Conservation (phyloP, 64 coral and sea anemone species). For the Anthopleura sola region DNA sequence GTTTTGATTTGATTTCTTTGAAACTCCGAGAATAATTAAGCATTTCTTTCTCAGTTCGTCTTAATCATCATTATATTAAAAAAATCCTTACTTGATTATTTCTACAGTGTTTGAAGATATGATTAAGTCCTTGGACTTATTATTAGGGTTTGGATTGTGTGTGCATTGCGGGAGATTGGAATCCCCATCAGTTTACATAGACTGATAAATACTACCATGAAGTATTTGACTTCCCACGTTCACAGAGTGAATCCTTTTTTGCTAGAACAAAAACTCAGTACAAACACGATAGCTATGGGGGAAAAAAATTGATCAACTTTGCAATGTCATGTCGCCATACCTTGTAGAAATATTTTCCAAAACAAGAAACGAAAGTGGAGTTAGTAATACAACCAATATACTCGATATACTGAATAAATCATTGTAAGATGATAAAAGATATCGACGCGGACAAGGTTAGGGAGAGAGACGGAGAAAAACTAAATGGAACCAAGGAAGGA, state of each 20-base stretch:
- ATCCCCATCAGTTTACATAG: background rate
- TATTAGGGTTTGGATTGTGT: background rate
- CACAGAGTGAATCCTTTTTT: background rate
- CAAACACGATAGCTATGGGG: background rate
- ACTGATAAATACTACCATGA: background rate
- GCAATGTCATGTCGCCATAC: background rate
- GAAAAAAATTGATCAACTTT: background rate
- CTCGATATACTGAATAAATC: background rate
- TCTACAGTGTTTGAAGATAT: background rate
- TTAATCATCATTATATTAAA: background rate
- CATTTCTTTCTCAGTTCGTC: background rate
- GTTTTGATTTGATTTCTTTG: slow-evolving; percentile 10
- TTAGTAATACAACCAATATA: background rate
- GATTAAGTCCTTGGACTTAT: background rate
- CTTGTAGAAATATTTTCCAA: background rate
- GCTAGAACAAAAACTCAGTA: background rate
- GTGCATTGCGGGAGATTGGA: background rate
- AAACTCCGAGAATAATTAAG: background rate
- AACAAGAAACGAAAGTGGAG: background rate
- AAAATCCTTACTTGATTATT: background rate
- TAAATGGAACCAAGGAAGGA: background rate
- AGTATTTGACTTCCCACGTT: background rate
- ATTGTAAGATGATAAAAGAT: background rate
- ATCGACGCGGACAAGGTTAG: background rate
- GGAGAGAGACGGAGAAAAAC: background rate